Evolutionary conservation across 2,888 invertebrate genomes (phyloP), one percentile per base, ranked within the genome.

Genomic region (Corbicula japonica): DNA sequence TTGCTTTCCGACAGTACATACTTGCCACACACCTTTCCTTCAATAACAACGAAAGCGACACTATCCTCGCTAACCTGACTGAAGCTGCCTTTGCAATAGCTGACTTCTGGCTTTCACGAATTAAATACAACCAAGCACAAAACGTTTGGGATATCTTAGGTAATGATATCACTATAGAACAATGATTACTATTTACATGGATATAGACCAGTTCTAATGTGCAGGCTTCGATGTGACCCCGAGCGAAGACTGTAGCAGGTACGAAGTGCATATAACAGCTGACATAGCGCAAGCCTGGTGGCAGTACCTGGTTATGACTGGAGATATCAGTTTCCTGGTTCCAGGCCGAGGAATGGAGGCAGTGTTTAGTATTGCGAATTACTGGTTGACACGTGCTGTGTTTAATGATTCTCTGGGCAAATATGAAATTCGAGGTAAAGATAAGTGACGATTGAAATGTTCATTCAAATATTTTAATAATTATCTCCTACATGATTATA

Each of bases 371-470:
- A 89, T 93, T 18, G 93, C 93, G 5, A 76, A 85, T 8, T 93
- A 91, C 77, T 92, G 90, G 88, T 84, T 81, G n/a, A 88, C 90
- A 18, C 62, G 89, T 23, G 85, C 88, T 5, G 70, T 69, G 0
- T 88, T 82, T 48, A 89, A 91, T 69, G 41, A 60, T 1, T 56
- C 56, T 5, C 81, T 71, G 2, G 83, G 84, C 2, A 66, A 80
- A 26, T 93, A 90, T 73, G 91, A 92, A 68, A 91, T 93, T 28
- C 54, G 80, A 28, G 86, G 93, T 93, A 63, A 56, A n/a, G n/a
- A n/a, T n/a, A n/a, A n/a, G n/a, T n/a, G n/a, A n/a, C n/a, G n/a
- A n/a, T n/a, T n/a, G n/a, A n/a, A n/a, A n/a, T n/a, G n/a, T n/a
- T n/a, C n/a, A n/a, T n/a, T n/a, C n/a, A n/a, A n/a, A n/a, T n/a